Evolutionary conservation across 2,113 vertebrate species (phyloP), one percentile per base, ranked within the genome.

Genomic region (Lagopus leucura): DNA sequence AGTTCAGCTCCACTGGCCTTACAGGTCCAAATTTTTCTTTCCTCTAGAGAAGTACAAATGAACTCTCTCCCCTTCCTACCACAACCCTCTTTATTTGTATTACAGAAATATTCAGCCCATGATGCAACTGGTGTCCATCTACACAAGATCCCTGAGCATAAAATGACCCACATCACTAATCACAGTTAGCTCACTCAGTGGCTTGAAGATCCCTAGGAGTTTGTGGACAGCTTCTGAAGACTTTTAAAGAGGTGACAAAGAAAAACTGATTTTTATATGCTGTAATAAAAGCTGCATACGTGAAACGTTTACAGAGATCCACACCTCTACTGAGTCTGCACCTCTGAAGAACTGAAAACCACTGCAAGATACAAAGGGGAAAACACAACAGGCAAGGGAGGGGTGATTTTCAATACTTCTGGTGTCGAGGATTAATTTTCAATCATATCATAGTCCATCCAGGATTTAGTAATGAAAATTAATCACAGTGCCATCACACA

Each of bases 401-500:
- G 32, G 55, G 11, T 36, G 40, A 65, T 63, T 58, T 58, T 40
- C 3, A 0, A 0, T 28, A 48, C 52, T 11, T 89, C 43, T 27
- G 45, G n/a, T 36, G 40, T 14, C 55, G 21, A 76, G 48, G 54
- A 76, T 78, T 80, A 73, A 61, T 74, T 93, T 86, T 45, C 25
- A 94, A 6, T 48, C 36, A 76, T 70, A 38, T 18, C 45, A 45
- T 17, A 88, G 63, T 28, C 27, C 24, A 65, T 32, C 45, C 19
- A 75, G 69, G 57, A 47, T 85, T 92, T 87, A 85, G 78, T n/a
- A 85, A 66, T 17, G 27, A 82, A 87, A 92, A 76, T 52, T 67
- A 79, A 71, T 11, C 71, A 38, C n/a, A 12, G 10, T 54, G 54
- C 20, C n/a, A 42, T 57, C 13, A 70, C 27, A 55, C 21, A 64